Base-by-base conservation (phyloP, 2,113 vertebrate genomes). In the Hypanus sabinus region DNA sequence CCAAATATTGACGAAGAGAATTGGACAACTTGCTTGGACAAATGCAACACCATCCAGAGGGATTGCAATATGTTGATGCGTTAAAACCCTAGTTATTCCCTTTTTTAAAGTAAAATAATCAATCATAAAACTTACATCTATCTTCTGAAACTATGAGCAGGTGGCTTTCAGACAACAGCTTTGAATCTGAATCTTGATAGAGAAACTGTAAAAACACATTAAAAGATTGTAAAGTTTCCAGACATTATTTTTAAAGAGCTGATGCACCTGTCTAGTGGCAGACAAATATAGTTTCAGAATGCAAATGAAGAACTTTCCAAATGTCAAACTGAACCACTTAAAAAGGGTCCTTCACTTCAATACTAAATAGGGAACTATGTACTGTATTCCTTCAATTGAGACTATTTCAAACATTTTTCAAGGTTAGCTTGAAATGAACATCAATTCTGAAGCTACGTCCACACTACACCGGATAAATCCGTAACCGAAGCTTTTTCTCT, bases 81-180 rank as follows among this genome's bases (percentile, higher is more conserved):
- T 90, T 33, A 46, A 3, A 46, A 46, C 62, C 62, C 62, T 11
- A 14, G 8, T 65, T 65, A 11, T 6, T 14, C 14, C 14, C 62
- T 6, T 65, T 65, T 65, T 65, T 65, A 65, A 65, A 65, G 14
- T 11, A 65, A 65, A 65, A 73, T 22, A 73, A 73, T 5, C 1
- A 73, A 24, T 73, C 18, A 73, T 73, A 71, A 22, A 22, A 96
- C 98, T 97, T 95, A 99, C 99, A 99, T 96, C 98, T 98, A 94
- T 99, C 98, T 95, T 99, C 98, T 83, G 98, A 98, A 94, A 98
- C 95, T 94, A 99, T 95, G 96, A 99, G 95, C 94, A 99, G 96
- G 95, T 95, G 97, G 95, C 96, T 98, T 95, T 98, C 97, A 95
- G 96, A 95, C 93, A 96, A 96, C 93, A 94, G 94, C 94, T 36